Base-by-base conservation (phyloP, 2,113 vertebrate genomes). In the Melanotaenia duboulayi region DNA sequence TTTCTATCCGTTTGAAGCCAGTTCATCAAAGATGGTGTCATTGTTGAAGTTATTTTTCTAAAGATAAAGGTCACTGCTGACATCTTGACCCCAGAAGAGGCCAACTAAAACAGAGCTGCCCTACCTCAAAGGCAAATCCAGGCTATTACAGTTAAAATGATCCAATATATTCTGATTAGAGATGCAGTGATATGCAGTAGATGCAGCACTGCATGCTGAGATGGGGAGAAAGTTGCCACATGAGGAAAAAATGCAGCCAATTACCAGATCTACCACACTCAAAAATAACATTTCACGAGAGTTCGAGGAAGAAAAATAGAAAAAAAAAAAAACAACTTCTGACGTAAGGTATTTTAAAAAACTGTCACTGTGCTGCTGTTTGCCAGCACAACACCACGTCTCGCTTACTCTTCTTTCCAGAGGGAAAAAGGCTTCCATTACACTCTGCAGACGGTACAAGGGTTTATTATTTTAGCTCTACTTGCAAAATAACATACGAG, bases 391-490 rank as follows among this genome's bases (percentile, higher is more conserved):
- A 20, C 80, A 35, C 49, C 32, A 20, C 35, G 60, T 24, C 81
- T 74, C 63, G 54, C 71, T 8, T 19, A 56, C 68, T 75, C 84
- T 7, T 65, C 71, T 86, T 83, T 86, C 81, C 77, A 85, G 55
- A 40, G 32, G 67, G 66, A 54, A 24, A 51, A 66, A 65, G 66
- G 46, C 82, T 87, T 88, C 76, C 84, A 86, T 91, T 87, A 87
- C 75, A 58, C 72, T 52, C 71, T 65, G 81, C 80, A 88, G 84
- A 83, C 65, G 44, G 76, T 61, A 82, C 83, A 71, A 74, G 51
- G 65, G 76, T 89, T 88, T 87, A 89, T 90, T 90, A 85, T 86
- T 87, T 71, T 79, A 84, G 80, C 74, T 89, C 87, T 78, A 50
- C 83, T 85, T 71, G 85, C 81, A 76, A 74, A 90, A 90, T 85